Base-by-base conservation (phyloP, 2,113 vertebrate species). In the Prolemur simus region DNA sequence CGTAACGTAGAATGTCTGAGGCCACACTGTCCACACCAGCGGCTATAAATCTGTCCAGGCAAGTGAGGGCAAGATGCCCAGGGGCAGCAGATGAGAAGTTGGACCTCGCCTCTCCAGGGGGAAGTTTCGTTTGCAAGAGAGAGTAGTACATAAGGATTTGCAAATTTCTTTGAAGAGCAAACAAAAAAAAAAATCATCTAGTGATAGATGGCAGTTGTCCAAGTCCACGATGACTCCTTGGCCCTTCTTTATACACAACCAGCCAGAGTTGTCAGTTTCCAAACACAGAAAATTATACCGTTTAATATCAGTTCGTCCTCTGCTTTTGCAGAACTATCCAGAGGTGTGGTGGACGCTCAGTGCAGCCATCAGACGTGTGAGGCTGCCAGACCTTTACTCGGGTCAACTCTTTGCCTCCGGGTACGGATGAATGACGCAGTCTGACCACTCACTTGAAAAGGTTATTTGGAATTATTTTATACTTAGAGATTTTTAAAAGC, bases 171-270 rank as follows among this genome's bases (percentile, higher is more conserved):
- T 90, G 77, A 83, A 87, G 80, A 54, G 60, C 56, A 96, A 88
- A 84, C 52, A 58, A 11, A 60, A 63, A n/a, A n/a, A 47, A 63
- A 49, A 86, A 56, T 54, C 25, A 42, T 39, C 63, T 68, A 42
- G 32, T 87, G 54, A 4, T 64, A 39, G 3, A 34, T 0, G 10
- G 86, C 78, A 34, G 13, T 8, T 76, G 18, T 91, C 88, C 91
- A 91, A 81, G 52, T n/a, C 73, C 34, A 34, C 37, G 73, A 94
- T 96, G 58, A 60, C 9, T 91, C 87, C 77, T 93, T 81, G 94
- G 78, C 89, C 73, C 42, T 45, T 78, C 85, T 85, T 54, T 69
- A 23, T 27, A 56, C 14, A 49, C 56, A 69, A 6, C 32, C 34
- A 21, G 66, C 77, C 81, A 39, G 77, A 58, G 14, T 5, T 63